Base-by-base conservation (phyloP, 2,888 invertebrate species). In the Clanis bilineata region DNA sequence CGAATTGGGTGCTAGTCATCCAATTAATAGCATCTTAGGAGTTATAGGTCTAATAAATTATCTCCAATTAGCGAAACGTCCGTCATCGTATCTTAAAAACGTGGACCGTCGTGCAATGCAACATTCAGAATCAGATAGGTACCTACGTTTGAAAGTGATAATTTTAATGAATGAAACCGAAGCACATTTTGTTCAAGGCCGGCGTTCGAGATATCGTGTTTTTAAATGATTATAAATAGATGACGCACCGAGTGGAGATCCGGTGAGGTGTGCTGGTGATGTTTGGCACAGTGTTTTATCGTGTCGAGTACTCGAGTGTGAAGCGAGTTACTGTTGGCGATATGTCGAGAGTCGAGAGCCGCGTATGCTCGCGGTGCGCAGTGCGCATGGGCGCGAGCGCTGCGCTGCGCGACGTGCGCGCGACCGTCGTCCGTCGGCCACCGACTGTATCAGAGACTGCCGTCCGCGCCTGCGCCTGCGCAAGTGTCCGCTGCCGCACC, bases 191-290 rank as follows among this genome's bases (percentile, higher is more conserved):
- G 68, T 80, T 83, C 83, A 88, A 88, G 87, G 86, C 80, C 82
- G 78, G 63, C 69, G 71, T 72, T 77, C 64, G 69, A 65, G 66
- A 68, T 61, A 59, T 65, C 66, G 67, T 69, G 71, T 74, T 73
- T 75, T 70, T 63, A 67, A 70, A 65, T 74, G 69, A 76, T 70
- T 80, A 81, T 77, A 80, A 82, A 82, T 80, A 82, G 77, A 79
- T 82, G 82, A 88, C 88, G 85, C 88, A 87, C 82, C 85, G 77
- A 80, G 70, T 70, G 75, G 68, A 71, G 77, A 85, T 85, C 78
- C 85, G 80, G 73, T 76, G 80, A 73, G 66, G 62, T 67, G 69
- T 68, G 69, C 65, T 69, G 70, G 69, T 72, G 68, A 66, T 69
- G 61, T 57, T 58, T 60, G 64, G 67, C 64, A 65, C 68, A 64